Conservation (phyloP, 2,797 vertebrate species). For the Triplophysa yarkandensis region DNA sequence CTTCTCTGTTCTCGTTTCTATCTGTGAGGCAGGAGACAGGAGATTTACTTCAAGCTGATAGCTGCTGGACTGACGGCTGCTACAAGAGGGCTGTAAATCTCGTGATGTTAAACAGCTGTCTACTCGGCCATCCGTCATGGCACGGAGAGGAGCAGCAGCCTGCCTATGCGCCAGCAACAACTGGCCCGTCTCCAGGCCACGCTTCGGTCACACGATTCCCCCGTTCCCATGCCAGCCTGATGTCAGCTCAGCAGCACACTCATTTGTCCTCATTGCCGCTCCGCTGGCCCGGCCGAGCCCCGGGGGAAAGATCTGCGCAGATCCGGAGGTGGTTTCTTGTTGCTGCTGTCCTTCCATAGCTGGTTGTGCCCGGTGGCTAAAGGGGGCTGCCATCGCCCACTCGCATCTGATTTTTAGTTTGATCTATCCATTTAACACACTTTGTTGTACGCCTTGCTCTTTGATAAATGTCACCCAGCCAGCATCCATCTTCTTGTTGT, state of each 20-base stretch:
- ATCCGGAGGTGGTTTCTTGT: constrained; percentile 24
- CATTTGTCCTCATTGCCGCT: constrained; percentile 73
- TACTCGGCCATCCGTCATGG: constrained; percentile 72
- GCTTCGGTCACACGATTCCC: constrained; percentile 21
- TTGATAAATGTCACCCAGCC: constrained; percentile 36
- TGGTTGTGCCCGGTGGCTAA: constrained; percentile 24
- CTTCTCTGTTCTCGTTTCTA: constrained; percentile 42
- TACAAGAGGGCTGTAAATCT: constrained; percentile 65
- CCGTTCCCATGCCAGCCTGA: constrained; percentile 34
- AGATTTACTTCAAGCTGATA: constrained; percentile 70
- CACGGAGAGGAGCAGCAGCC: constrained; percentile 52
- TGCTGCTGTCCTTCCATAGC: constrained; percentile 16
- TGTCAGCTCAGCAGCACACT: constrained; percentile 63
- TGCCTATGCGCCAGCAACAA: constrained; percentile 51
- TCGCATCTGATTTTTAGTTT: constrained; percentile 45
- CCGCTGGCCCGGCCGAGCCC: constrained; percentile 56
- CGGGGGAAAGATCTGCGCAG: constrained; percentile 36
- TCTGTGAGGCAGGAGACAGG: constrained; percentile 48
- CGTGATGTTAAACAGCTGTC: constrained; percentile 75
- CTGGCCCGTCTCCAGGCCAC: constrained; percentile 34
- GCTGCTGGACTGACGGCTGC: constrained; percentile 67
- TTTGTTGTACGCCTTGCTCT: constrained; percentile 42
- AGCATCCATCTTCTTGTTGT: constrained; percentile 57
- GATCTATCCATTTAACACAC: constrained; percentile 49
- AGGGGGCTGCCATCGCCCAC: constrained; percentile 18